These are phyloP conservation scores for Lanius collurio DNA, from an alignment of 2,113 vertebrate genomes.

Conservation along the genomic window DNA sequence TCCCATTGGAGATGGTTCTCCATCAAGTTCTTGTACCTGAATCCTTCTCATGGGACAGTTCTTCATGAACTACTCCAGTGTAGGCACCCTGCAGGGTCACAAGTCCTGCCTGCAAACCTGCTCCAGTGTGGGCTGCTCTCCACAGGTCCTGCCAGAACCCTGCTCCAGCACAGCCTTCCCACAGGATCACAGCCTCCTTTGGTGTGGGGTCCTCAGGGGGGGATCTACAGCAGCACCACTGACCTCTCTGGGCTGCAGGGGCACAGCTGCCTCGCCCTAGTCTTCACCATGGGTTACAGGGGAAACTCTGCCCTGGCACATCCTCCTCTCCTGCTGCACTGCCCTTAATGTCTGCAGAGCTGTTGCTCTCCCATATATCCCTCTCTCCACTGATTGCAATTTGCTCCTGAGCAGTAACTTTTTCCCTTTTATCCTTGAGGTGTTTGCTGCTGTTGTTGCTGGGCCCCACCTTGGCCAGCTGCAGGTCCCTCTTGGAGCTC, in stretches of 20 bases:
- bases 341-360: not conserved
- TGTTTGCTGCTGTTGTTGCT: not conserved
- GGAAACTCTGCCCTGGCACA: not conserved
- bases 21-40: not conserved
- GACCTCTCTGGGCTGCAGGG: not conserved
- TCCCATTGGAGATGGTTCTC: not conserved
- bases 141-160: not conserved
- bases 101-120: not conserved
- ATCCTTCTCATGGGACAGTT: not conserved
- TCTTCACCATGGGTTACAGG: too few relatives aligned
- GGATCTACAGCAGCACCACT: not conserved
- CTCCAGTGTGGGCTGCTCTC: not conserved
- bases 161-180: not conserved
- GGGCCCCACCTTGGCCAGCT: not conserved
- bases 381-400: not conserved
- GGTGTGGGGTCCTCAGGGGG: not conserved
- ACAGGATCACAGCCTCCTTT: not conserved
- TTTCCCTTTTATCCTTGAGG: not conserved
- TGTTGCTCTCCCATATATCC: not conserved
- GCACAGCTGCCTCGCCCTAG: not conserved
- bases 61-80: accelerated
- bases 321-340: not conserved
- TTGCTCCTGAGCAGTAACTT: not conserved
- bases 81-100: not conserved
- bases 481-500: accelerated